Evolutionary conservation across 2,888 invertebrate species (phyloP), one percentile per base, ranked within the genome.

Genomic region (Boloria euphrosyne): DNA sequence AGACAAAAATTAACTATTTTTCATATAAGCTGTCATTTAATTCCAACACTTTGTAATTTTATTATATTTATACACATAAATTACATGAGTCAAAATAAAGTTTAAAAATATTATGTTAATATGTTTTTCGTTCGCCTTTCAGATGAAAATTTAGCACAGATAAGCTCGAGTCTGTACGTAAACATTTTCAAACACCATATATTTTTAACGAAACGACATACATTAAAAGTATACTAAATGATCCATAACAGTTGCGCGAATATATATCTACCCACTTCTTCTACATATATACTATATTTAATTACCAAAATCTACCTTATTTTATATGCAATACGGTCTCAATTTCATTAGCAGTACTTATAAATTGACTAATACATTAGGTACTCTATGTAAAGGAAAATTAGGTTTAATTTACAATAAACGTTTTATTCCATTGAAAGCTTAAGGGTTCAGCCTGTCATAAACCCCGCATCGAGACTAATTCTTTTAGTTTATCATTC

Each of bases 391-490:
- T 18, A 1, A 14, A 18, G 7, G 4, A 4, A 4, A 16, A 62
- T 59, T 53, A 53, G 62, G 57, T 57, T 49, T 22, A 58, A 47
- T 53, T 52, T 49, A 52, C 31, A 57, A 47, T 27, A 16, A 22
- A 47, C 27, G 17, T 52, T 18, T 44, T 16, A 51, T 17, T 62
- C 54, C 57, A 67, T 69, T 64, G 53, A 64, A 62, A 49, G 63
- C 55, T 66, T 55, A 54, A 57, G 63, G 66, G 49, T 69, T 69
- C 63, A 53, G 63, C 53, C 53, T 51, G 49, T 66, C 57, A 66
- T 69, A 69, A 69, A 69, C 44, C 58, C 50, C 44, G 27, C 46
- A 59, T 52, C 66, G 47, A 18, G 51, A 18, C 61, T 64, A 57
- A 67, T 64, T 53, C 53, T 58, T 66, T 47, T 52, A 46, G 17